phyloP scores from a whole-genome alignment of 2,888 invertebrate genomes.

The Dynastes tityus region DNA sequence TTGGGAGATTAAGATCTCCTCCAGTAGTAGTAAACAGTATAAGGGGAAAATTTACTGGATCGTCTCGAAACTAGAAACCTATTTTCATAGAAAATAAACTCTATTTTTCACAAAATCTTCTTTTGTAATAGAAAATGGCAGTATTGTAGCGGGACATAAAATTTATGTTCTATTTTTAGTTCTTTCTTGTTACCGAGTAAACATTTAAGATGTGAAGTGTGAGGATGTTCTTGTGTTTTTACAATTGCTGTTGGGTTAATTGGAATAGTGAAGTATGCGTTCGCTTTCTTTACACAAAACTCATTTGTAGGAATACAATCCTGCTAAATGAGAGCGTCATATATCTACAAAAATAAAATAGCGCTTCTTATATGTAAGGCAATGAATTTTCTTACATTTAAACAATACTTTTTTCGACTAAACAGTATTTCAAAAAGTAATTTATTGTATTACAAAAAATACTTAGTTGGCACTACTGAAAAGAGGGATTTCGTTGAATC shows the following conservation, averaged over 20 bases:
- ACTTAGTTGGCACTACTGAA: too few relatives aligned
- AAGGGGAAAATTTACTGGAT: neutral
- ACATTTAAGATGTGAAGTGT: conserved; percentile 13
- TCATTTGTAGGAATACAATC: neutral
- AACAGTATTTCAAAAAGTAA: too few relatives aligned
- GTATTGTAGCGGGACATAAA: neutral
- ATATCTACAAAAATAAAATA: too few relatives aligned
- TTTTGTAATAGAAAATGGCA: neutral
- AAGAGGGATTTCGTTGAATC: too few relatives aligned
- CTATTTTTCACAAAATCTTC: neutral
- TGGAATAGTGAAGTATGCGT: conserved; percentile 23
- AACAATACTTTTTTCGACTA: too few relatives aligned
- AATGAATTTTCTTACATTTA: too few relatives aligned
- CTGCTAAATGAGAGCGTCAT: neutral
- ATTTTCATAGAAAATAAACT: neutral
- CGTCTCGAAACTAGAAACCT: neutral
- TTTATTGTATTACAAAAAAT: too few relatives aligned
- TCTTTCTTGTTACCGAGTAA: neutral
- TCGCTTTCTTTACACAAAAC: neutral
- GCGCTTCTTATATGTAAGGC: too few relatives aligned
- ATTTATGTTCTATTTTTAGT: conserved; percentile 10
- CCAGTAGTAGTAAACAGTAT: neutral
- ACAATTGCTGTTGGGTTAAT: conserved; percentile 20
- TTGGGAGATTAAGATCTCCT: neutral
- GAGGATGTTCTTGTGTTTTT: neutral